A percentile compares a stretch with the other conserved stretches of the same genome.
Conservation (phyloP, 2,797 vertebrate genomes). For the Silurus aristotelis region DNA sequence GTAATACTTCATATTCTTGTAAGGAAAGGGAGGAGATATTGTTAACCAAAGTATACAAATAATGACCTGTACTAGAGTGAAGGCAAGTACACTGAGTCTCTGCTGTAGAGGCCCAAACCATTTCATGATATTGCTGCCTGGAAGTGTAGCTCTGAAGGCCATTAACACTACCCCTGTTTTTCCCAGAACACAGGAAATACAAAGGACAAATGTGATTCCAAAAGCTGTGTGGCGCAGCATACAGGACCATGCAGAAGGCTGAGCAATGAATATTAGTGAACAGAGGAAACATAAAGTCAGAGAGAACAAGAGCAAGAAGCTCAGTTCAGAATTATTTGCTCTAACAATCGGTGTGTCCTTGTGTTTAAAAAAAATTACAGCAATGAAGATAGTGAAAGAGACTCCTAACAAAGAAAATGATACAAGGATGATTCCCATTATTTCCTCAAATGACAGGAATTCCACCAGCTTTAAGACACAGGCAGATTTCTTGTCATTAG, state of each 20-base stretch:
- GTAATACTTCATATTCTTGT: conserved; percentile 61
- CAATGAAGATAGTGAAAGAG: conserved; percentile 62
- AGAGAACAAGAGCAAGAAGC: conserved; percentile 70
- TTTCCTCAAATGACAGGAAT: conserved; percentile 69
- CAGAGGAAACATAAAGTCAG: conserved; percentile 73
- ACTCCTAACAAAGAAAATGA: conserved; percentile 61
- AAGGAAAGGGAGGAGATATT: conserved; percentile 68
- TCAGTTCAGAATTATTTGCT: conserved; percentile 75
- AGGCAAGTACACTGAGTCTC: too few relatives aligned
- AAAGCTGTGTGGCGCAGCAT: conserved; percentile 69
- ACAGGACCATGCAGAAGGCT: conserved; percentile 73
- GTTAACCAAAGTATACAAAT: conserved; percentile 65
- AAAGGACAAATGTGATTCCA: conserved; percentile 75
- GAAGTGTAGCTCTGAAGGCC: too few relatives aligned
- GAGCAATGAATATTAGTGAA: conserved; percentile 10
- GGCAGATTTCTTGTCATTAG: conserved; percentile 64
- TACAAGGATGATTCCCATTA: conserved; percentile 63
- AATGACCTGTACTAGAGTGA: not conserved
- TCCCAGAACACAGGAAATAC: conserved; percentile 20
- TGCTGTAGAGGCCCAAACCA: too few relatives aligned
- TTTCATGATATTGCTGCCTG: too few relatives aligned
- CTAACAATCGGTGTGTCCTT: conserved; percentile 73
- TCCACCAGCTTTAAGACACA: conserved; percentile 57
- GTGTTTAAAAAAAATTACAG: conserved; percentile 67
- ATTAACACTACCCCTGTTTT: conserved; percentile 11